These are phyloP conservation scores for Acrocephalus arundinaceus DNA, from an alignment of 2,113 vertebrate genomes.

Conservation along the genomic window DNA sequence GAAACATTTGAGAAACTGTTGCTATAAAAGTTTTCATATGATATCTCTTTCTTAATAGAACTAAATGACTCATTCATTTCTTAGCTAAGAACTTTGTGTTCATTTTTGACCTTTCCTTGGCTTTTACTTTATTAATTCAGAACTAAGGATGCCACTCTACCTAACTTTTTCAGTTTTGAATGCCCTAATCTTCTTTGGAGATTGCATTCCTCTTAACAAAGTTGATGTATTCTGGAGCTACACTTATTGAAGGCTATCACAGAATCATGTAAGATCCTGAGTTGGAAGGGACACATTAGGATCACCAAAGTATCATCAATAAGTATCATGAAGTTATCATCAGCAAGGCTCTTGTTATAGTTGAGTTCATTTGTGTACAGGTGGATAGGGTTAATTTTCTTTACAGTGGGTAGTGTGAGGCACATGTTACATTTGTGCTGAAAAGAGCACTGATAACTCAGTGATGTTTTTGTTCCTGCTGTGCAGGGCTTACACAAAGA, in stretches of 20 bases:
- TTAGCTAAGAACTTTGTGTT: neutral
- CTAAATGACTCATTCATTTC: neutral
- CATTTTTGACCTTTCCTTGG: neutral
- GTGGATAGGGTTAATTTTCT: neutral
- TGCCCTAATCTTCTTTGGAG: neutral
- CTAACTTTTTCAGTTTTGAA: neutral
- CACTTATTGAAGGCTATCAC: neutral
- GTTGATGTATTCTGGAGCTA: neutral
- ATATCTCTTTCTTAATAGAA: neutral
- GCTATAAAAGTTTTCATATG: neutral
- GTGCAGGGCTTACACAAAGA: neutral
- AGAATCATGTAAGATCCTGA: neutral
- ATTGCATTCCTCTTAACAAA: neutral
- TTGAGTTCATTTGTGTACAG: neutral
- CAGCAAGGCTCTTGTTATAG: neutral
- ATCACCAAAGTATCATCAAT: neutral
- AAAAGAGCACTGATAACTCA: neutral
- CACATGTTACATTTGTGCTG: neutral
- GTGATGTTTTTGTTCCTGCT: neutral
- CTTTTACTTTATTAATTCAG: neutral
- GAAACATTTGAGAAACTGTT: neutral
- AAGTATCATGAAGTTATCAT: neutral
- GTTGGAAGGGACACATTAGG: neutral
- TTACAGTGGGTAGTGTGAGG: neutral
- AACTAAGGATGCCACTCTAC: neutral